Evolutionary conservation across 2,888 invertebrate genomes (phyloP).

Genomic region (Masnerella sp.): DNA sequence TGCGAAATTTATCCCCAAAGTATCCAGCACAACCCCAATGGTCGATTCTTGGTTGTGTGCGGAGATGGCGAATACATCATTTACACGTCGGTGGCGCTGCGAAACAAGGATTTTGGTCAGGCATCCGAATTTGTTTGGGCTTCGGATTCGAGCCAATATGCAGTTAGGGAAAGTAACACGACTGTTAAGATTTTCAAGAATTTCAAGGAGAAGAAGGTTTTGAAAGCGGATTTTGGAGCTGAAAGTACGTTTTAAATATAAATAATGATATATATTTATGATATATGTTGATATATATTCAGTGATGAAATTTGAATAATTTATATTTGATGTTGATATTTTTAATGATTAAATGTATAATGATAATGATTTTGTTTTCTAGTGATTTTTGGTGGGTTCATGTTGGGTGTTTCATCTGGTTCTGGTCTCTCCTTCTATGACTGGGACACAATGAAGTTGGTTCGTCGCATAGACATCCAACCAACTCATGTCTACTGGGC

Average conservation of each 20-base stretch:
- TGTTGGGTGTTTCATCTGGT: slow-evolving; percentile 94
- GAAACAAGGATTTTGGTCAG: slow-evolving; percentile 99
- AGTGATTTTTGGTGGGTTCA: slow-evolving; percentile 94
- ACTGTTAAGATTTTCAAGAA: slow-evolving; percentile 97
- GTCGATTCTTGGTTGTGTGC: slow-evolving; percentile 95
- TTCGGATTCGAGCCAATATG: slow-evolving; percentile 95
- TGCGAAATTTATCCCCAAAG: slow-evolving; percentile 99
- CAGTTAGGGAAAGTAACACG: slow-evolving; percentile 92
- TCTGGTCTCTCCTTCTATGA: slow-evolving; percentile 95
- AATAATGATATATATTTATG: neutral
- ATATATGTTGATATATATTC: slow-evolving; percentile 7
- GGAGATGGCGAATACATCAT: slow-evolving; percentile 99
- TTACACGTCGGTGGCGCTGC: slow-evolving; percentile 98
- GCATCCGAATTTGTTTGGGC: slow-evolving; percentile 99
- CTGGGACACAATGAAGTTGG: slow-evolving; percentile 95
- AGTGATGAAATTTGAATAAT: neutral
- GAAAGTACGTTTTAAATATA: slow-evolving; percentile 82
- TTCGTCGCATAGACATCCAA: slow-evolving; percentile 97
- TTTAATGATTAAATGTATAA: no score
- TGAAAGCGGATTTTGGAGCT: slow-evolving; percentile 97
- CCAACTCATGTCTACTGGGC: slow-evolving; percentile 97
- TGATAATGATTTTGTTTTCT: slow-evolving; percentile 47
- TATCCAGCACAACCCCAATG: slow-evolving; percentile 98
- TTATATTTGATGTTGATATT: no score
- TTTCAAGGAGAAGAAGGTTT: slow-evolving; percentile 97